Percentiles rank a stretch among this genome's conserved stretches.
phyloP scores from a whole-genome alignment of 2,888 invertebrate genomes.

The Oscheius onirici region DNA sequence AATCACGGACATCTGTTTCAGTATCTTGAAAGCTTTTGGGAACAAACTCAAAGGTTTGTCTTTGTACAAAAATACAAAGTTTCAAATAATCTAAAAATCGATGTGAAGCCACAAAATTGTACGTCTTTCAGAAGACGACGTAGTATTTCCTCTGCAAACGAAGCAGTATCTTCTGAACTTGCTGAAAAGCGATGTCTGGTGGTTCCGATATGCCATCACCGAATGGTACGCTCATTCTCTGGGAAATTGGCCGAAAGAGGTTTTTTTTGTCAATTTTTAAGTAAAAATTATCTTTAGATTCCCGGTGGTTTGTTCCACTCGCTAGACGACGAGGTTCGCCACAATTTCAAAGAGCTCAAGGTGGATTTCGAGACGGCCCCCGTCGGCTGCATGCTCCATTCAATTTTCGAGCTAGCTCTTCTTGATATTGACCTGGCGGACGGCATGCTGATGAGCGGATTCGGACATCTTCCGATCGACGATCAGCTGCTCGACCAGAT shows the following conservation, averaged over 20 bases:
- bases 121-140: slow-evolving; percentile 19
- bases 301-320: slow-evolving; percentile 27
- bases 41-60: slow-evolving; percentile 18
- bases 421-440: slow-evolving; percentile 19
- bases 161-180: neutral
- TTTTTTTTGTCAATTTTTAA: no score
- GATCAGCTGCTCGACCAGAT: slow-evolving; percentile 17
- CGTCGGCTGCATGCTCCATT: slow-evolving; percentile 13
- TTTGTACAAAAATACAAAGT: no score
- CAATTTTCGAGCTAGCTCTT: slow-evolving; percentile 24
- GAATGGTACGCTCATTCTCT: slow-evolving; percentile 25
- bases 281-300: no score
- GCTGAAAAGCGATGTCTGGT: slow-evolving; percentile 15
- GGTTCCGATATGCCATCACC: slow-evolving; percentile 17
- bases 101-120: no score
- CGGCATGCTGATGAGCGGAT: neutral
- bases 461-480: slow-evolving; percentile 5
- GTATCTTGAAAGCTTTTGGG: slow-evolving; percentile 14
- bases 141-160: neutral
- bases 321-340: neutral
- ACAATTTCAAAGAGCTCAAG: slow-evolving; percentile 2
- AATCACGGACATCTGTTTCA: slow-evolving; percentile 10
- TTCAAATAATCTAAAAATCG: no score
- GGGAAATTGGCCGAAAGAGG: slow-evolving; percentile 12
- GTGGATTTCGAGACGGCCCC: slow-evolving; percentile 31